These are phyloP conservation scores for Semnornis frantzii DNA, from an alignment of 2,113 vertebrate species.

Conservation along the genomic window DNA sequence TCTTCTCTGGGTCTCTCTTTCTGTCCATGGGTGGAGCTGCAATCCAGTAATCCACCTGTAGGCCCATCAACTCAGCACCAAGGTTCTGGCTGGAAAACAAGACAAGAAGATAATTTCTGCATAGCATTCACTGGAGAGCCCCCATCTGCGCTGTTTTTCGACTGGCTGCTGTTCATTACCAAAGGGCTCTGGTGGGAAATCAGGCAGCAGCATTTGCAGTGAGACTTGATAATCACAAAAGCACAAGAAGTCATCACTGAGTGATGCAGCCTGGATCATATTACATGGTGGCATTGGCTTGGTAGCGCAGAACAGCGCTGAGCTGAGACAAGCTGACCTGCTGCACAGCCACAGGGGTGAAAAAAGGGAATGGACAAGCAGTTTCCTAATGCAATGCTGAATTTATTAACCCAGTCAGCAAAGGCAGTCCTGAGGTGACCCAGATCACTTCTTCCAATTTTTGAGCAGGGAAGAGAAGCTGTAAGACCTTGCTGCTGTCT, in stretches of 20 bases:
- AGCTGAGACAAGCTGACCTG: not conserved
- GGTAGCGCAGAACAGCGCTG: not conserved
- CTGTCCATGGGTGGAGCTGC: slow-evolving; percentile 81
- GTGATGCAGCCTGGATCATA: not conserved
- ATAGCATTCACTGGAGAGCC: not conserved
- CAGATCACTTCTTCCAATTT: not conserved
- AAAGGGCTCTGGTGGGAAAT: not conserved
- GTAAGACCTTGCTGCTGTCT: not conserved
- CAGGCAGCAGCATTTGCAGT: not conserved
- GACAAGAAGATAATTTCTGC: not conserved
- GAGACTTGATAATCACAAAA: not conserved
- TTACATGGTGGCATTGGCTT: not conserved
- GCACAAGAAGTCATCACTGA: not conserved
- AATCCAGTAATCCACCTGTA: slow-evolving; percentile 98
- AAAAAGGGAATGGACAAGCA: not conserved
- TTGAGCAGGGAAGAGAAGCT: not conserved
- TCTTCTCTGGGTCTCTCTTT: slow-evolving; percentile 92
- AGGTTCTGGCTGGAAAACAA: slow-evolving; percentile 70
- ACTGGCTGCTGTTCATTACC: not conserved
- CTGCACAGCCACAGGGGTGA: fast-evolving
- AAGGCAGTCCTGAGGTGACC: not conserved
- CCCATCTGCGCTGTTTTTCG: not conserved
- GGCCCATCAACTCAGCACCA: slow-evolving; percentile 91
- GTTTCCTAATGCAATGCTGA: fast-evolving
- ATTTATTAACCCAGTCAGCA: not conserved